These are phyloP conservation scores for Leucania comma DNA, from an alignment of 2,888 invertebrate species.

Conservation along the genomic window DNA sequence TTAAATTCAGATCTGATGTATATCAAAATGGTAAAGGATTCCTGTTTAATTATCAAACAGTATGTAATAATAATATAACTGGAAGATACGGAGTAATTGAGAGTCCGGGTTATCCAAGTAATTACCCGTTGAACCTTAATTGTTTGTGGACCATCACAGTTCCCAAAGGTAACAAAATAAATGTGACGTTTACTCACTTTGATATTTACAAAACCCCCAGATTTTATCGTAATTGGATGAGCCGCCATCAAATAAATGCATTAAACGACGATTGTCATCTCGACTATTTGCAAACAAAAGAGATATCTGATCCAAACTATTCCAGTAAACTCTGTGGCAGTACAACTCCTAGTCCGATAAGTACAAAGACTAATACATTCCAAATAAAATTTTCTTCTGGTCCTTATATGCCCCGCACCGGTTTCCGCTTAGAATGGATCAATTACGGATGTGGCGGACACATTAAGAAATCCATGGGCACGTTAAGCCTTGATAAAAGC, in stretches of 20 bases:
- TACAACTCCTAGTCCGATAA: slow-evolving; percentile 87
- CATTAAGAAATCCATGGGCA: slow-evolving; percentile 89
- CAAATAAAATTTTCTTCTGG: slow-evolving; percentile 93
- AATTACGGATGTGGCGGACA: slow-evolving; percentile 94
- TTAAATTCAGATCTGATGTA: slow-evolving; percentile 94
- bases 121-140: slow-evolving; percentile 91
- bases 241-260: slow-evolving; percentile 1
- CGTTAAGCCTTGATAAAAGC: slow-evolving; percentile 92
- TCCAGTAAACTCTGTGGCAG: slow-evolving; percentile 86
- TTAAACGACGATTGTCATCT: slow-evolving; percentile 82
- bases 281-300: slow-evolving; percentile 91
- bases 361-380: slow-evolving; percentile 90
- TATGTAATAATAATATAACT: slow-evolving; percentile 92
- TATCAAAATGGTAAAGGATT: slow-evolving; percentile 94
- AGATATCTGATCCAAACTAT: slow-evolving; percentile 77
- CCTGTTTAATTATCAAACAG: slow-evolving; percentile 93
- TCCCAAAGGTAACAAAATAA: slow-evolving; percentile 94
- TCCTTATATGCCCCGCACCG: slow-evolving; percentile 87
- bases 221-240: slow-evolving; percentile 38
- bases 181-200: slow-evolving; percentile 95
- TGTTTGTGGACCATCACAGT: slow-evolving; percentile 95
- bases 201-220: slow-evolving; percentile 70
- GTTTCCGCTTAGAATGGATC: slow-evolving; percentile 96
- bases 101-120: slow-evolving; percentile 95
- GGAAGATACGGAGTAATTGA: slow-evolving; percentile 95